Evolutionary conservation across 2,888 invertebrate genomes (phyloP).

Genomic region (Philaethria dido): DNA sequence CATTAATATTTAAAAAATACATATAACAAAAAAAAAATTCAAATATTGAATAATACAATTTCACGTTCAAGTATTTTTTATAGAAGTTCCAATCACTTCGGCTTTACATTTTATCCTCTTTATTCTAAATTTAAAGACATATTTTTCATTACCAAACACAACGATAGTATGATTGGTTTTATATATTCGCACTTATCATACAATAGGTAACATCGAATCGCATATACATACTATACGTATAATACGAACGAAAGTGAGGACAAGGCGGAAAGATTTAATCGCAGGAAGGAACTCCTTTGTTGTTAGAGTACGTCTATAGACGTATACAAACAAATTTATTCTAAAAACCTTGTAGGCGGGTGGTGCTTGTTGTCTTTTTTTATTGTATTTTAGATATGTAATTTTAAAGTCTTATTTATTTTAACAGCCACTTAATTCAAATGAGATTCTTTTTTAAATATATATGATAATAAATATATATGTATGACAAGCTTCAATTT

Average conservation of each 20-base stretch:
- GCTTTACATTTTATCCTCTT: no score
- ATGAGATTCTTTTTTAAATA: no score
- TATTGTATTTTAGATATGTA: not conserved
- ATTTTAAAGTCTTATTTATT: constrained; percentile 2
- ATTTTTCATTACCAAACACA: not conserved
- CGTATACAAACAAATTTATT: constrained; percentile 33
- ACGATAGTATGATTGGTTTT: not conserved
- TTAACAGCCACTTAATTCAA: no score
- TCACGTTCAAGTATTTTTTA: no score
- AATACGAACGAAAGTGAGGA: constrained; percentile 22
- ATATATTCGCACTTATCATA: not conserved
- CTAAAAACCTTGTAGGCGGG: constrained; percentile 32
- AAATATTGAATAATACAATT: no score
- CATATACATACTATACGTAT: not conserved
- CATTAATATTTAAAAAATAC: not conserved
- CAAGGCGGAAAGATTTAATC: constrained; percentile 32
- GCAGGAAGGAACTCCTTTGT: constrained; percentile 39
- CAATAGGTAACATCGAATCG: not conserved
- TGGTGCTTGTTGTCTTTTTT: constrained; percentile 22
- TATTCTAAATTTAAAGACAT: no score
- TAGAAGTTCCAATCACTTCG: no score
- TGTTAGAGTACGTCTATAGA: constrained; percentile 19
- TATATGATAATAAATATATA: no score
- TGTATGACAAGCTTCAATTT: no score
- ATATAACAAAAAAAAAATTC: no score